A percentile compares a stretch with the other conserved stretches of the same genome.
Conservation (phyloP, 1,140 invertebrate species). For the Euwallacea similis region DNA sequence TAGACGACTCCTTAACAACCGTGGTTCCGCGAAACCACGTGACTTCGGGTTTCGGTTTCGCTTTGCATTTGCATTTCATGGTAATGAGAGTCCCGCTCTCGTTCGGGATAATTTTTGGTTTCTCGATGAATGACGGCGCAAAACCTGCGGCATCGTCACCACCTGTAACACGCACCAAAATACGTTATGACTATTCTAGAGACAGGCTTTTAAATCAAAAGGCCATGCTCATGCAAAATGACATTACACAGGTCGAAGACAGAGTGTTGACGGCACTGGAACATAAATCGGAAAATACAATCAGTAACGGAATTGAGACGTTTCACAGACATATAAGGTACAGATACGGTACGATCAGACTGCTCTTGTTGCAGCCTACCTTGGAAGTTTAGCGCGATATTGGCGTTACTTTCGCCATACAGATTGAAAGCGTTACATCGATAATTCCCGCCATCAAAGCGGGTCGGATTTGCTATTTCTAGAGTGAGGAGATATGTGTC, state of each 20-base stretch:
- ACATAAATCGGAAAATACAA: constrained; percentile 43
- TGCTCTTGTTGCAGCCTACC: constrained; percentile 65
- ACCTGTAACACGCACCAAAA: constrained; percentile 62
- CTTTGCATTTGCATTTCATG: constrained; percentile 94
- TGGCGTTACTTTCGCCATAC: constrained; percentile 98
- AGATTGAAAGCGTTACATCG: constrained; percentile 98
- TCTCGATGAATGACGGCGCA: constrained; percentile 93
- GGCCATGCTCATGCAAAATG: constrained; percentile 54
- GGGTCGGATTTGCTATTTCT: constrained; percentile 91
- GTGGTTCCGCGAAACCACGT: constrained; percentile 89
- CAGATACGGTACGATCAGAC: constrained; percentile 41
- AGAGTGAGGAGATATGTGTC: constrained; percentile 88
- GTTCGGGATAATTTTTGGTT: constrained; percentile 96
- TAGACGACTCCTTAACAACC: constrained; percentile 80
- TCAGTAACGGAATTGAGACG: constrained; percentile 47
- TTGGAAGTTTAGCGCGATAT: constrained; percentile 99
- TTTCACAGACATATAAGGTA: constrained; percentile 47
- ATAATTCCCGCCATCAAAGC: constrained; percentile 96
- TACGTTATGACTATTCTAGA: constrained; percentile 41
- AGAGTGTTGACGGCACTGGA: constrained; percentile 42
- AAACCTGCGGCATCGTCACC: constrained; percentile 86
- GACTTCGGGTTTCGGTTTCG: constrained; percentile 86
- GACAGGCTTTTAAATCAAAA: constrained; percentile 43
- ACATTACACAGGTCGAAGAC: constrained; percentile 44
- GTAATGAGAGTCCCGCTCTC: constrained; percentile 92